Evolutionary conservation across 1,140 invertebrate genomes (phyloP), one percentile per base, ranked within the genome.

Genomic region (Drosophila setifemur): DNA sequence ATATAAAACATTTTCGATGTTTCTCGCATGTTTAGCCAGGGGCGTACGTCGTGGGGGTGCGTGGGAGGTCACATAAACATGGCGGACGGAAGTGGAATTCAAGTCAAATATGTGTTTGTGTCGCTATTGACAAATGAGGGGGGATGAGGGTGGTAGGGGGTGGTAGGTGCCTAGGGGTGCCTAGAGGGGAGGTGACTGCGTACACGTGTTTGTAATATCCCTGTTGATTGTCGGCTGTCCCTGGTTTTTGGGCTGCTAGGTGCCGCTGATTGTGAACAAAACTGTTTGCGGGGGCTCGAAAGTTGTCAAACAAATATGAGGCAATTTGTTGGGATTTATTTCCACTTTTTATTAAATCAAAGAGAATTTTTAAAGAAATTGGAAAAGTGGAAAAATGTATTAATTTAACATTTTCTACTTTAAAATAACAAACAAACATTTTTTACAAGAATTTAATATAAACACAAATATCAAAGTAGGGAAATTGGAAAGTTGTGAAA

Each of bases 161-260:
- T 42, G 12, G 8, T 26, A n/a, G 11, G 12, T 21, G n/a, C n/a
- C n/a, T n/a, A 8, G 29, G 18, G 35, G 47, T 49, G 11, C 12
- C 19, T n/a, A n/a, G n/a, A n/a, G n/a, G n/a, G n/a, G n/a, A n/a
- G 26, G 58, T 42, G 44, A 28, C 14, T 21, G 54, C 37, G 33
- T 76, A 76, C 78, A 83, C 78, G 78, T 83, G 78, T 78, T 83
- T 78, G 70, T 78, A 73, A 83, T 83, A 85, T 78, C 64, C 63
- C 42, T 85, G 78, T 42, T 83, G 70, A 78, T 85, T 85, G 79
- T 71, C 66, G 78, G 52, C 69, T 68, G 53, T 61, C 29, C 21
- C 29, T 37, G 55, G 60, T 47, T 26, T 55, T 39, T 49, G 35
- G 40, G 47, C 25, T 37, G 26, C 43, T 29, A 37, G 44, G 42